Evolutionary conservation across 1,140 invertebrate species (phyloP).

Genomic region (Drosophila fuyamai): DNA sequence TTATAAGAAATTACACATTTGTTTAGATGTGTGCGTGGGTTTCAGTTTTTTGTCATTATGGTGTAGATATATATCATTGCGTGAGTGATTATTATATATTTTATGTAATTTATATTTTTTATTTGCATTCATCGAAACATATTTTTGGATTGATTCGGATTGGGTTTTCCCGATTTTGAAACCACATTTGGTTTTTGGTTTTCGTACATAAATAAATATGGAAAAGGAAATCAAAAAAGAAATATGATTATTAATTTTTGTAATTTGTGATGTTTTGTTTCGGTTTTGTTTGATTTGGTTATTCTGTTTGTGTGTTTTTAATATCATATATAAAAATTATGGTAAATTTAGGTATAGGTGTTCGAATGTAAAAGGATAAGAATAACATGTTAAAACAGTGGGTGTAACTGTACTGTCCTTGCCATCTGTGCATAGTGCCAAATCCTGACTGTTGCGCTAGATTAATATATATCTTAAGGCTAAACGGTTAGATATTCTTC

Average conservation of each 20-base stretch:
- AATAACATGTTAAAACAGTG: constrained; percentile 39
- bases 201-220: constrained; percentile 84
- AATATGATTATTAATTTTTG: constrained; percentile 84
- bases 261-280: constrained; percentile 66
- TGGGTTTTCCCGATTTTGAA: constrained; percentile 77
- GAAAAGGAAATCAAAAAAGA: constrained; percentile 85
- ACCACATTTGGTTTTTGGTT: constrained; percentile 84
- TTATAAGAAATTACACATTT: constrained; percentile 59
- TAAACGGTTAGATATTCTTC: constrained; percentile 6
- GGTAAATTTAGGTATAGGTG: constrained; percentile 21
- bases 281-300: constrained; percentile 26
- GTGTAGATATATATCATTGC: constrained; percentile 57
- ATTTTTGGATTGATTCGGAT: constrained; percentile 74
- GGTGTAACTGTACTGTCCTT: constrained; percentile 37
- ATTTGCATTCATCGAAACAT: constrained; percentile 77
- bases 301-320: constrained; percentile 22
- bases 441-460: constrained; percentile 33
- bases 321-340: constrained; percentile 20
- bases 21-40: constrained; percentile 58
- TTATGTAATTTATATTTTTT: constrained; percentile 54
- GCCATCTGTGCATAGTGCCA: constrained; percentile 50
- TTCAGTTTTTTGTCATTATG: constrained; percentile 22
- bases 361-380: constrained; percentile 39
- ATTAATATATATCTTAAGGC: constrained; percentile 13
- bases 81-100: constrained; percentile 66